Evolutionary conservation across 1,140 invertebrate genomes (phyloP).

Genomic region (Bombus huntii): DNA sequence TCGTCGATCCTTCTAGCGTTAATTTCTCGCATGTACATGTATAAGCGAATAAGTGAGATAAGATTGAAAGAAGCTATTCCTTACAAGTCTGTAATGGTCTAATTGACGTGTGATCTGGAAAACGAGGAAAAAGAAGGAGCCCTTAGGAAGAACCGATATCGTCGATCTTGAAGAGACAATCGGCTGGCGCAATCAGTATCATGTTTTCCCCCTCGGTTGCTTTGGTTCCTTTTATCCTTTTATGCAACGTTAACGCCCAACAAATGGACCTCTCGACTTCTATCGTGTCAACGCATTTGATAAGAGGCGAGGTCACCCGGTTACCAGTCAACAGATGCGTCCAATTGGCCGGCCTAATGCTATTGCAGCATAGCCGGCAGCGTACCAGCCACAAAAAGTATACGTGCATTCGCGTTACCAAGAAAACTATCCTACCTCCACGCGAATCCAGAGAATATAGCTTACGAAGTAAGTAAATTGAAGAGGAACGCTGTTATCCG

Average conservation of each 20-base stretch:
- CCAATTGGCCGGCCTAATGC: conserved; percentile 66
- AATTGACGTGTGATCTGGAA: conserved; percentile 34
- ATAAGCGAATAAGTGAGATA: background rate
- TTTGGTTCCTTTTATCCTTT: conserved; percentile 27
- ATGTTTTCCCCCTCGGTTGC: conserved; percentile 34
- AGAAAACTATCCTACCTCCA: background rate
- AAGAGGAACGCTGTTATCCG: background rate
- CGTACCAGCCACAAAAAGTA: background rate
- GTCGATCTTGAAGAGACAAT: conserved; percentile 47
- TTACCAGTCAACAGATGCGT: conserved; percentile 71
- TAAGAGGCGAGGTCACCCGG: conserved; percentile 74
- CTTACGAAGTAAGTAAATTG: background rate
- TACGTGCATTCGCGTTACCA: background rate
- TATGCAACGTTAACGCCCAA: conserved; percentile 61
- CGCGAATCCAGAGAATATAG: background rate
- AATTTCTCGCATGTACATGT: background rate
- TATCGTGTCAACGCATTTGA: conserved; percentile 75
- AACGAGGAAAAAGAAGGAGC: conserved; percentile 38
- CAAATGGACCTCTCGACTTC: conserved; percentile 70
- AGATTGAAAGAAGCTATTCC: conserved; percentile 52
- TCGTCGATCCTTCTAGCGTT: too few relatives aligned
- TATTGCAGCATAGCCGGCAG: conserved; percentile 16
- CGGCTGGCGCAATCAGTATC: conserved; percentile 51
- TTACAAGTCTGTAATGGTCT: conserved; percentile 49
- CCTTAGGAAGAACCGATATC: conserved; percentile 37